Conservation (phyloP, 2,113 vertebrate genomes). For the Tyrannus savana region DNA sequence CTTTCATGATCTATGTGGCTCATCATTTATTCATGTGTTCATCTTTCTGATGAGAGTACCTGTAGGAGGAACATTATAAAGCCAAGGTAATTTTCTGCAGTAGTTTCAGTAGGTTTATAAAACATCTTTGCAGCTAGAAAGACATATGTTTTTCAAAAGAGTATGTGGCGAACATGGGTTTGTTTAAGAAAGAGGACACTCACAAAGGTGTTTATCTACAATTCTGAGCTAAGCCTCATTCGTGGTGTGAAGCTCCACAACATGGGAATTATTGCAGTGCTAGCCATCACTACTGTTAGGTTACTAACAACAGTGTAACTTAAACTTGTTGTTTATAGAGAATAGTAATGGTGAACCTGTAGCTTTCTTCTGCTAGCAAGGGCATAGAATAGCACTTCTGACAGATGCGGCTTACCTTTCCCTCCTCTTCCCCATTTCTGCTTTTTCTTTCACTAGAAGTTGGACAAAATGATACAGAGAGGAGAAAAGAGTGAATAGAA, state of each 20-base stretch:
- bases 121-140: slow-evolving; percentile 44
- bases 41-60: slow-evolving; percentile 46
- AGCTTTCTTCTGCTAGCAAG: neutral
- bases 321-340: neutral
- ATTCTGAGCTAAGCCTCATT: neutral
- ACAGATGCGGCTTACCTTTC: neutral
- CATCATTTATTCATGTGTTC: slow-evolving; percentile 56
- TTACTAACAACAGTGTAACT: neutral
- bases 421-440: neutral
- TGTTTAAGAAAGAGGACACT: slow-evolving; percentile 24
- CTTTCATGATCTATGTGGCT: neutral
- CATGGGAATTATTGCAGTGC: neutral
- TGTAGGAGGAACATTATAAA: slow-evolving; percentile 58
- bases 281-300: neutral
- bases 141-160: slow-evolving; percentile 18
- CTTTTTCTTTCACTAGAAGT: neutral
- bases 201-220: neutral
- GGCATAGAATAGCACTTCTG: neutral
- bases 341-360: neutral
- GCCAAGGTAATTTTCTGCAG: slow-evolving; percentile 51
- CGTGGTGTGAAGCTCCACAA: neutral
- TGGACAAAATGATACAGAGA: neutral
- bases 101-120: slow-evolving; percentile 54
- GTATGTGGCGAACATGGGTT: neutral
- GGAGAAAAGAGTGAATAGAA: neutral